These are phyloP conservation scores for Lithophane semibrunnea DNA, from an alignment of 2,888 invertebrate genomes.

Conservation along the genomic window DNA sequence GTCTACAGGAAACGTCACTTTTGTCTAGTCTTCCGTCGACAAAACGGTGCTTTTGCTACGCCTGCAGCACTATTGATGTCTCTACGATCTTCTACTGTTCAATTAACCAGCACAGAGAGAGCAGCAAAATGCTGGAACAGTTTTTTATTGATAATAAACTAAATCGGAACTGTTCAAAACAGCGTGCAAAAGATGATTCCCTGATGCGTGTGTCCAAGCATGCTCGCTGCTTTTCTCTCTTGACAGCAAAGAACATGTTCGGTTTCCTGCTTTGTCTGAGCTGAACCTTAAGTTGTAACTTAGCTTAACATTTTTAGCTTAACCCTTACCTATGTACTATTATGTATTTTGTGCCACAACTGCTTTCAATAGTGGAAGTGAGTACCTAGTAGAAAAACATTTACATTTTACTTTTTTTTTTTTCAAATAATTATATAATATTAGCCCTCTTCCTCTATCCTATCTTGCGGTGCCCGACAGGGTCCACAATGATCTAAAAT, in stretches of 20 bases:
- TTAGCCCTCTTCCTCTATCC: too few species aligned
- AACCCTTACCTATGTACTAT: too few species aligned
- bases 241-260: not conserved
- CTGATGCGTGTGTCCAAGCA: not conserved
- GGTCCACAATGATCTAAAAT: too few species aligned
- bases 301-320: too few species aligned
- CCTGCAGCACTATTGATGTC: conserved; percentile 1
- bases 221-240: not conserved
- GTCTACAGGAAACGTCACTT: too few species aligned
- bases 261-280: not conserved
- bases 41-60: too few species aligned
- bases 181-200: not conserved
- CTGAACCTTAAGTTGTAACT: not conserved
- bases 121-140: not conserved
- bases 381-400: too few species aligned
- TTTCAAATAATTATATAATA: too few species aligned
- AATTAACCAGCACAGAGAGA: not conserved
- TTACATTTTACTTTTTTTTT: too few species aligned
- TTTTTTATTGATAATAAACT: not conserved
- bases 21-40: too few species aligned
- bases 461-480: too few species aligned
- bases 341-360: too few species aligned
- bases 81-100: not conserved
- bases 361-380: not conserved
- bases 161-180: not conserved